Conservation (phyloP, 2,888 invertebrate species). For the Clitarchus hookeri region DNA sequence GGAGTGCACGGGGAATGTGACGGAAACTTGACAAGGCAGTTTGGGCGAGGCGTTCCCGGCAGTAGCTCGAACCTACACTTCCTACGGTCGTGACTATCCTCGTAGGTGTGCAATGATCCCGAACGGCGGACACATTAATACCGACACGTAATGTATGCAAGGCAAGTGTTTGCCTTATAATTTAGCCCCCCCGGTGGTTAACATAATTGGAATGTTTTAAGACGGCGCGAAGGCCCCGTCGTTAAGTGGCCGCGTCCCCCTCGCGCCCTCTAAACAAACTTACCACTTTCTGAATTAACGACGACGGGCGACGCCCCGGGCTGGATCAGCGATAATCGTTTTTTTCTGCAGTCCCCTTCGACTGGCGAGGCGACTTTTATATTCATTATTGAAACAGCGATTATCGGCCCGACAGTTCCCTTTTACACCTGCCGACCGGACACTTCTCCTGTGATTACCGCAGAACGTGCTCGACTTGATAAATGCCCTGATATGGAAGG, state of each 20-base stretch:
- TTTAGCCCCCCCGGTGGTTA: background rate
- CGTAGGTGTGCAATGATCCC: background rate
- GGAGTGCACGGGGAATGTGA: too few relatives aligned
- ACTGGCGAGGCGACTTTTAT: background rate
- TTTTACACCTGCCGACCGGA: background rate
- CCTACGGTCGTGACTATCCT: background rate
- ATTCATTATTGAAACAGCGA: slow-evolving; percentile 2
- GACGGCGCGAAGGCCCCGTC: background rate
- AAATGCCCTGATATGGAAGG: background rate
- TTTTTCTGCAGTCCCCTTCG: background rate
- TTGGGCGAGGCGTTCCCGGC: too few relatives aligned
- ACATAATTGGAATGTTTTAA: slow-evolving; percentile 12
- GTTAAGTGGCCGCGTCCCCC: background rate
- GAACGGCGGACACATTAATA: background rate
- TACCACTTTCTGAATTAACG: slow-evolving; percentile 5
- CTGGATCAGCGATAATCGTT: background rate
- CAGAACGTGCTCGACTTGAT: background rate
- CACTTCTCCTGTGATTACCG: background rate
- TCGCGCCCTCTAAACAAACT: background rate
- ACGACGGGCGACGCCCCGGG: background rate
- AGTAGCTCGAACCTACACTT: too few relatives aligned
- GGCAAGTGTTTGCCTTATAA: background rate
- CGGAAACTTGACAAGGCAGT: too few relatives aligned
- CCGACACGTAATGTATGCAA: slow-evolving; percentile 14
- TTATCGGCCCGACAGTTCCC: background rate